phyloP scores from a whole-genome alignment of 2,888 invertebrate genomes.

The Coleophora flavipennella region DNA sequence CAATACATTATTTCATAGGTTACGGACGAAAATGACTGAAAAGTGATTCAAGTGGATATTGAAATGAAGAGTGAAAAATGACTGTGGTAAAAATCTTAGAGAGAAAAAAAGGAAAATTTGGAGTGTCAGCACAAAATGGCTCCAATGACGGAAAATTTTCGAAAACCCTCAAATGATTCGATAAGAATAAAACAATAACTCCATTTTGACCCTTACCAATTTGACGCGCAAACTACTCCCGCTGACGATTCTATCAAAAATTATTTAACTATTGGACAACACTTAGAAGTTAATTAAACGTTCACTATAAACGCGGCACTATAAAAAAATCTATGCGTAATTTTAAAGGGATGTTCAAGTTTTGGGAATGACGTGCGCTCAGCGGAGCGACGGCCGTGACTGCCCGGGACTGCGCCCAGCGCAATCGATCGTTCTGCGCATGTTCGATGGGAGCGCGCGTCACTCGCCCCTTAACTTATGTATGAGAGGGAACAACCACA shows the following conservation, averaged over 20 bases:
- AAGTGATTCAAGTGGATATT: no score
- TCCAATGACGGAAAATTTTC: no score
- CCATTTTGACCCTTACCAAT: constrained; percentile 3
- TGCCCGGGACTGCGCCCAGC: constrained; percentile 47
- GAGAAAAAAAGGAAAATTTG: no score
- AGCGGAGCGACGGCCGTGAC: constrained; percentile 39
- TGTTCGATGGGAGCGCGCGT: constrained; percentile 42
- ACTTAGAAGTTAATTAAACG: constrained; percentile 20
- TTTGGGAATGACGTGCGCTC: constrained; percentile 23
- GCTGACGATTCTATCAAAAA: not conserved
- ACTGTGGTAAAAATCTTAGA: no score
- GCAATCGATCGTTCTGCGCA: constrained; percentile 63
- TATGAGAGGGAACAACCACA: constrained; percentile 51
- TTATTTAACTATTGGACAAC: constrained; percentile 24
- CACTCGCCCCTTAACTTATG: constrained; percentile 62
- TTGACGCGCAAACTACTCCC: not conserved
- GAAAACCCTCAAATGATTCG: no score
- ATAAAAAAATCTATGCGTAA: constrained; percentile 48
- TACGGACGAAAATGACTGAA: no score
- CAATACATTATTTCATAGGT: no score
- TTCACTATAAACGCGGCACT: constrained; percentile 26
- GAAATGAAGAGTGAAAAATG: no score
- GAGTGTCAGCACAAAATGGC: no score
- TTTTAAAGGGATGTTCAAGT: constrained; percentile 33
- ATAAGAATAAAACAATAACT: not conserved